These are phyloP conservation scores for Calcarius lapponicus DNA, from an alignment of 2,797 vertebrate genomes.

Conservation along the genomic window DNA sequence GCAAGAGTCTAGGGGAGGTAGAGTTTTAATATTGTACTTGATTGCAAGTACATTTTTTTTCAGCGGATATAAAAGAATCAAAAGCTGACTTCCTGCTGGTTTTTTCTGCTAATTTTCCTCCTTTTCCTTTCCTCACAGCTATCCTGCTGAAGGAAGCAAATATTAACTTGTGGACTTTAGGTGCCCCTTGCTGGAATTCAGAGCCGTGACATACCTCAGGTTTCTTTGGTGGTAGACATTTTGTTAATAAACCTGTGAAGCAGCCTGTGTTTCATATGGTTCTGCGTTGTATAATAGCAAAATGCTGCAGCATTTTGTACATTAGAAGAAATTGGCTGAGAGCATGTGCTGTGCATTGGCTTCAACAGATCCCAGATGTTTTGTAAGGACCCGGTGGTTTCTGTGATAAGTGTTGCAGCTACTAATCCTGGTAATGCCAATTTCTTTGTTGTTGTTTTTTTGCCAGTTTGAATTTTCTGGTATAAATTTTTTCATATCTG, in stretches of 20 bases:
- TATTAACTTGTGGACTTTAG: neutral
- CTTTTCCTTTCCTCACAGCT: neutral
- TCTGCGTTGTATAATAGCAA: conserved; percentile 29
- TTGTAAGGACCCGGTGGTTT: neutral
- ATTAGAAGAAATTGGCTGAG: neutral
- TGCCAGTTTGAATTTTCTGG: neutral
- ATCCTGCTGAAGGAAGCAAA: neutral
- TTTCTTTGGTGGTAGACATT: neutral
- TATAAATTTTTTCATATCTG: neutral
- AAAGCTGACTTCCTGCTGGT: neutral
- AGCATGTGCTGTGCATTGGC: conserved; percentile 2
- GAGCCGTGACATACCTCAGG: neutral
- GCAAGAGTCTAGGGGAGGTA: neutral
- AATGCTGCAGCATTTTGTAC: conserved; percentile 5
- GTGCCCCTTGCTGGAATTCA: neutral
- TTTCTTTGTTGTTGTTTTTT: neutral
- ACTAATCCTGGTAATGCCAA: neutral
- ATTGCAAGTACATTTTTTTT: neutral
- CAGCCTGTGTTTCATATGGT: neutral
- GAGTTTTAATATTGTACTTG: neutral
- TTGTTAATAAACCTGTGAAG: conserved; percentile 11
- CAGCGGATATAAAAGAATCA: neutral
- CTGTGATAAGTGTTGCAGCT: neutral
- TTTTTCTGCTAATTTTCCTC: neutral
- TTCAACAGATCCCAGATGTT: conserved; percentile 26